Conservation (phyloP, 2,797 vertebrate species). For the Centropyge bicolor region DNA sequence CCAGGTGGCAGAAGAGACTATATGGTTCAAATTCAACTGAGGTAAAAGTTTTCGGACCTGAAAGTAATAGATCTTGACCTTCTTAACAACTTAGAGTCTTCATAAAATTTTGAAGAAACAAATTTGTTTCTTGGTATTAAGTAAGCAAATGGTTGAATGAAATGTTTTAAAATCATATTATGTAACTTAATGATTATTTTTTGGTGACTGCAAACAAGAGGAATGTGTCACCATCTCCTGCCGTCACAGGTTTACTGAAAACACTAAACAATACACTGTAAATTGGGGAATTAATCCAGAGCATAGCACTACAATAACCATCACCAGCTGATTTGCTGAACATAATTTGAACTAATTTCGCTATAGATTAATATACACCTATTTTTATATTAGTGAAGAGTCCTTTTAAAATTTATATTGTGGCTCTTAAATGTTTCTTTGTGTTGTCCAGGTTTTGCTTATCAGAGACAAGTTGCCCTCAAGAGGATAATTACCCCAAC, state of each 20-base stretch:
- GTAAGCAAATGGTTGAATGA: neutral
- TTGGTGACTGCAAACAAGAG: neutral
- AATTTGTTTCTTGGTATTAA: neutral
- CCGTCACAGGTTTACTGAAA: neutral
- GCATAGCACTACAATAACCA: neutral
- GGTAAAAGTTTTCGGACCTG: constrained; percentile 79
- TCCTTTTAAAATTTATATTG: neutral
- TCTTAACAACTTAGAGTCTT: neutral
- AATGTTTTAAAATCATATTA: neutral
- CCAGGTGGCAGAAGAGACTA: constrained; percentile 97
- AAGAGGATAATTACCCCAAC: constrained; percentile 98
- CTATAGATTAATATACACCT: neutral
- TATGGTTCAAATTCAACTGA: constrained; percentile 96
- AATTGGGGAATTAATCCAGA: neutral
- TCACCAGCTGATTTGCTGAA: neutral
- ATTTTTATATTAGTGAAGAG: neutral
- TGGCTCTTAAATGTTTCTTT: constrained; percentile 15
- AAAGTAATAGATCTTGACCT: neutral
- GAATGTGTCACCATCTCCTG: neutral
- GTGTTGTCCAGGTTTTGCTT: constrained; percentile 90
- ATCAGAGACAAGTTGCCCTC: constrained; percentile 97
- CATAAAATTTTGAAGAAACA: neutral
- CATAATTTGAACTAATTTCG: neutral
- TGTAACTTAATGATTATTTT: neutral
- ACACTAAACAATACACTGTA: neutral